phyloP scores from a whole-genome alignment of 1,140 invertebrate species.

The Antheraea pernyi region DNA sequence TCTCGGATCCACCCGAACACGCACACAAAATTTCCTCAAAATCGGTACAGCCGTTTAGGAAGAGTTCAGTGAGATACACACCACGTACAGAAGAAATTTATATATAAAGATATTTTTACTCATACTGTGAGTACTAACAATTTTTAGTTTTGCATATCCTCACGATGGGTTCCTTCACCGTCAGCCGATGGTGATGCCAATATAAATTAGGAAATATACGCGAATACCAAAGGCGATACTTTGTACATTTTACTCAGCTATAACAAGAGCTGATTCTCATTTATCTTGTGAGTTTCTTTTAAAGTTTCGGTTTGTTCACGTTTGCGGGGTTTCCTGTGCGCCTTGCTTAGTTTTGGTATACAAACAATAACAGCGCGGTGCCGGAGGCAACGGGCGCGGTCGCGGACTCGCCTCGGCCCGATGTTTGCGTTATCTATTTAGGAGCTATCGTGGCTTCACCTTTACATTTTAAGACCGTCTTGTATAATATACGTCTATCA shows the following conservation, averaged over 20 bases:
- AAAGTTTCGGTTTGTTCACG: constrained; percentile 37
- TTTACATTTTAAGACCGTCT: constrained; percentile 27
- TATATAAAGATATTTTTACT: too few species aligned
- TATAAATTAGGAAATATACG: too few species aligned
- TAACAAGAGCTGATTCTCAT: neutral
- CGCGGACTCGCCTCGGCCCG: constrained; percentile 26
- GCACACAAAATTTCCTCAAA: too few species aligned
- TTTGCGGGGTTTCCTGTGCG: constrained; percentile 22
- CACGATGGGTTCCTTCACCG: too few species aligned
- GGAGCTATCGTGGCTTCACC: constrained; percentile 42
- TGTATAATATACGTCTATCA: neutral
- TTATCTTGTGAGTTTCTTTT: constrained; percentile 35
- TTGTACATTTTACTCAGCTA: neutral
- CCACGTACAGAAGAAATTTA: too few species aligned
- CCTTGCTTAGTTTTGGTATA: constrained; percentile 53
- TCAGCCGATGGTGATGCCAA: too few species aligned
- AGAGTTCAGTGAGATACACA: too few species aligned
- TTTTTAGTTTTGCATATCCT: too few species aligned
- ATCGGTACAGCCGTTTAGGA: too few species aligned
- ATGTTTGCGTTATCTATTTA: constrained; percentile 71
- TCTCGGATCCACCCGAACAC: too few species aligned
- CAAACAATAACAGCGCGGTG: constrained; percentile 69
- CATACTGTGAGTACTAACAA: too few species aligned
- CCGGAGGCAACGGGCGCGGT: constrained; percentile 30
- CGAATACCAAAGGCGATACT: neutral